These are phyloP conservation scores for Holacanthella duospinosa DNA, from an alignment of 2,888 invertebrate genomes.

Conservation along the genomic window DNA sequence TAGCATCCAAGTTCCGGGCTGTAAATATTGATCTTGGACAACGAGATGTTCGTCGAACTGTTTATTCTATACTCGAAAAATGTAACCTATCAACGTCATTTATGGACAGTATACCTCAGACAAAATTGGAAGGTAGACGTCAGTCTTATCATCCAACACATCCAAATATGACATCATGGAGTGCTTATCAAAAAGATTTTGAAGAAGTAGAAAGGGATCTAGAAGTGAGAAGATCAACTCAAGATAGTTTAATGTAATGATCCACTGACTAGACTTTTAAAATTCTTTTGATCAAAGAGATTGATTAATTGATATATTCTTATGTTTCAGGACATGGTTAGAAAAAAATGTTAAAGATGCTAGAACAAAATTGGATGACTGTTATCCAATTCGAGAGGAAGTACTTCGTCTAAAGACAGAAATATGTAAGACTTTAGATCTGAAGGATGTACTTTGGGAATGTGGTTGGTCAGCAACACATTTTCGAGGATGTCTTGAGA, in stretches of 20 bases:
- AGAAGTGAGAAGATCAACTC: constrained; percentile 11
- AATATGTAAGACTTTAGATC: constrained; percentile 49
- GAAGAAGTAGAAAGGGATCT: constrained; percentile 18
- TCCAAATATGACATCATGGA: neutral
- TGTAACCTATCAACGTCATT: constrained; percentile 80
- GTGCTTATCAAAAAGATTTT: neutral
- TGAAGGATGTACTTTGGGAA: constrained; percentile 60
- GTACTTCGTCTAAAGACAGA: constrained; percentile 54
- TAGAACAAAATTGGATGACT: constrained; percentile 54
- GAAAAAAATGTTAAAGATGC: constrained; percentile 58
- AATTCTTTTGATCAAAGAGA: neutral
- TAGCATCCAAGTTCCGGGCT: constrained; percentile 45
- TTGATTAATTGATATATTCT: neutral
- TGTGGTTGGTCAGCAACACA: constrained; percentile 75
- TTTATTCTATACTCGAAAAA: constrained; percentile 63
- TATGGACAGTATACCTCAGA: constrained; percentile 51
- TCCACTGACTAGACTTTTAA: neutral
- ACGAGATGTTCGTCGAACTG: constrained; percentile 57
- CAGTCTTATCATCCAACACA: neutral
- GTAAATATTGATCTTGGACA: constrained; percentile 63
- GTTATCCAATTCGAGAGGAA: constrained; percentile 60
- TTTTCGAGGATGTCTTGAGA: constrained; percentile 78
- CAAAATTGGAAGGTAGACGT: neutral
- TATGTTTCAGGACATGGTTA: constrained; percentile 56
- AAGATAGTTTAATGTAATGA: constrained; percentile 22